A percentile compares a stretch with the other conserved stretches of the same genome.
Conservation (phyloP, 2,797 vertebrate genomes). For the Pipistrellus nathusii region DNA sequence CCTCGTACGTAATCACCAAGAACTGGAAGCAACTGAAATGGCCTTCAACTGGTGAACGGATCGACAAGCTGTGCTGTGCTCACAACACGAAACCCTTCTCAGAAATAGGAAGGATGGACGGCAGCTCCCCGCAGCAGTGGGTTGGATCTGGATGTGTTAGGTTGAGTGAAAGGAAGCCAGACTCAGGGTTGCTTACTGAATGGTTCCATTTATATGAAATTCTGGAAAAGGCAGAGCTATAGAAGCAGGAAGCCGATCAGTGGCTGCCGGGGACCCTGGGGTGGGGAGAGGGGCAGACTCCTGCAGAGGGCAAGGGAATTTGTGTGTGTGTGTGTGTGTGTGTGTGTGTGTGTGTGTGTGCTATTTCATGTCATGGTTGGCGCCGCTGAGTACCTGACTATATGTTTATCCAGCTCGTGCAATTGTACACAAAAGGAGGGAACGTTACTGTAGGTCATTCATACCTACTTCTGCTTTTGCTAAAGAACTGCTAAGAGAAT, state of each 20-base stretch:
- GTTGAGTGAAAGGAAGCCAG: background rate
- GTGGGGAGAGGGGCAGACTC: background rate
- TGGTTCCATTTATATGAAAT: background rate
- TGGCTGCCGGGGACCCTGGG: background rate
- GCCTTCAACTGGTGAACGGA: background rate
- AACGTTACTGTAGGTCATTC: background rate
- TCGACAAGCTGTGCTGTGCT: background rate
- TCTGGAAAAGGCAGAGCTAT: background rate
- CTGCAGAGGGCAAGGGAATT: background rate
- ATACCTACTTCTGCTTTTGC: too few species aligned
- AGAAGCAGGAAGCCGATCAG: background rate
- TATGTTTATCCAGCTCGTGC: background rate
- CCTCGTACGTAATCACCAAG: background rate
- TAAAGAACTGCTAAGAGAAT: too few species aligned
- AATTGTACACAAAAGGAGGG: background rate
- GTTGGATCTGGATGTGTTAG: background rate
- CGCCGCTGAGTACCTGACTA: background rate
- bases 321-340: background rate
- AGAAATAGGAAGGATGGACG: background rate
- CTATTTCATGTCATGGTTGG: background rate
- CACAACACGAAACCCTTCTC: background rate
- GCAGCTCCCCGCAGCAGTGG: fast-evolving
- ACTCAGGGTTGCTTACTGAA: background rate
- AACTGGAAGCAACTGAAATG: background rate
- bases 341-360: background rate